phyloP scores from a whole-genome alignment of 1,140 invertebrate genomes.

The Drosophila burlai region DNA sequence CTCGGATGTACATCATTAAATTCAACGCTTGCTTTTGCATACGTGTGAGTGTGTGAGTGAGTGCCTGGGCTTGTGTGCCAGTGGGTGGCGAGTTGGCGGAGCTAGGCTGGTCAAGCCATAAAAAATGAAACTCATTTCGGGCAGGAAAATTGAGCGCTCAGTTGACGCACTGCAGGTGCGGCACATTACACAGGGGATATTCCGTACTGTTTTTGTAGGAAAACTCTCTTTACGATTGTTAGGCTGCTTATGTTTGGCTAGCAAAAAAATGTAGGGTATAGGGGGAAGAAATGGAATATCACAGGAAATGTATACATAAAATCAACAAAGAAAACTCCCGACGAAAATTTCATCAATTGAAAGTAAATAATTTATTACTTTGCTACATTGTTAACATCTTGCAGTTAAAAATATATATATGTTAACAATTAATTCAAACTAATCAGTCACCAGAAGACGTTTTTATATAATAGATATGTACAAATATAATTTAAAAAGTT shows the following conservation, averaged over 20 bases:
- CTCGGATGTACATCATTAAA: slow-evolving; percentile 56
- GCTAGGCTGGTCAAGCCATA: slow-evolving; percentile 49
- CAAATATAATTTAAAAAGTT: no score
- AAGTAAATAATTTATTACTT: not conserved
- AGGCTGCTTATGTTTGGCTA: slow-evolving; percentile 28
- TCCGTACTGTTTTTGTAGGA: slow-evolving; percentile 26
- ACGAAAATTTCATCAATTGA: not conserved
- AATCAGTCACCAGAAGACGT: no score
- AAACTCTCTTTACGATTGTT: slow-evolving; percentile 55
- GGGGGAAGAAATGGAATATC: not conserved
- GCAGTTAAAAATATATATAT: not conserved
- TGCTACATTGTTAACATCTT: not conserved
- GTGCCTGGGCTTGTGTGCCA: not conserved
- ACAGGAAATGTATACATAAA: not conserved
- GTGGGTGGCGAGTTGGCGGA: not conserved
- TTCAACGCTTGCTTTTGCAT: slow-evolving; percentile 57
- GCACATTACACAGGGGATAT: slow-evolving; percentile 59
- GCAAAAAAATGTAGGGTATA: not conserved
- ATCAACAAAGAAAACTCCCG: not conserved
- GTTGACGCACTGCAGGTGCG: slow-evolving; percentile 76
- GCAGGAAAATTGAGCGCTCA: slow-evolving; percentile 56
- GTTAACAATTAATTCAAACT: not conserved
- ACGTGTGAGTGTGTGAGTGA: slow-evolving; percentile 9
- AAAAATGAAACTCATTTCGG: slow-evolving; percentile 60
- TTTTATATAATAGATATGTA: not conserved